A percentile compares a stretch with the other conserved stretches of the same genome.
These are phyloP conservation scores for Haemorhous mexicanus DNA, from an alignment of 2,113 vertebrate genomes.

Conservation along the genomic window DNA sequence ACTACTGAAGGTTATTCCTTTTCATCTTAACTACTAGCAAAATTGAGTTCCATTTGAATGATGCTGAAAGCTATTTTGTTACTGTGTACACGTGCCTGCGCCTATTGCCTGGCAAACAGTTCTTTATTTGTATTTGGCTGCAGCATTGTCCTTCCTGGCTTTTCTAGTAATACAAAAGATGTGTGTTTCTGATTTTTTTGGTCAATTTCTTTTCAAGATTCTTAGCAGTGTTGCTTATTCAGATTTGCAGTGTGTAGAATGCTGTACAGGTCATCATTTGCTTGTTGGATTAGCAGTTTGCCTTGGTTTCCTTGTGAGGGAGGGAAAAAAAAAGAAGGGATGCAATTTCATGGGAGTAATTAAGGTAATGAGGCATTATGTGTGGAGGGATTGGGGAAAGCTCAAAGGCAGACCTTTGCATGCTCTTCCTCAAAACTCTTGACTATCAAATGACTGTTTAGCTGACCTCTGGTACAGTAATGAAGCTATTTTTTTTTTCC, in stretches of 20 bases:
- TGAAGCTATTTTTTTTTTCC: neutral
- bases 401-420: neutral
- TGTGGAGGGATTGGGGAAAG: neutral
- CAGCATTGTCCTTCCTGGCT: neutral
- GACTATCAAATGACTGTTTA: neutral
- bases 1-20: neutral
- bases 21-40: neutral
- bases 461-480: neutral
- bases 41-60: neutral
- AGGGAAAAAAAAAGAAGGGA: fast-evolving
- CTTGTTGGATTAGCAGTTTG: neutral
- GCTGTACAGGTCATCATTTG: neutral
- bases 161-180: neutral
- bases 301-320: neutral
- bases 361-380: neutral
- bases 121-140: neutral
- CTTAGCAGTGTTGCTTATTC: neutral
- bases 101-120: neutral
- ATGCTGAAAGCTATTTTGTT: neutral
- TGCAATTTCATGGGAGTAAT: neutral
- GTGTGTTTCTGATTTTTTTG: neutral
- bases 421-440: neutral
- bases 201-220: neutral
- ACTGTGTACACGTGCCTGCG: neutral
- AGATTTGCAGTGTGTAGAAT: neutral